A percentile compares a stretch with the other conserved stretches of the same genome.
Conservation (phyloP, 2,888 invertebrate species). For the Thereva nobilitata region DNA sequence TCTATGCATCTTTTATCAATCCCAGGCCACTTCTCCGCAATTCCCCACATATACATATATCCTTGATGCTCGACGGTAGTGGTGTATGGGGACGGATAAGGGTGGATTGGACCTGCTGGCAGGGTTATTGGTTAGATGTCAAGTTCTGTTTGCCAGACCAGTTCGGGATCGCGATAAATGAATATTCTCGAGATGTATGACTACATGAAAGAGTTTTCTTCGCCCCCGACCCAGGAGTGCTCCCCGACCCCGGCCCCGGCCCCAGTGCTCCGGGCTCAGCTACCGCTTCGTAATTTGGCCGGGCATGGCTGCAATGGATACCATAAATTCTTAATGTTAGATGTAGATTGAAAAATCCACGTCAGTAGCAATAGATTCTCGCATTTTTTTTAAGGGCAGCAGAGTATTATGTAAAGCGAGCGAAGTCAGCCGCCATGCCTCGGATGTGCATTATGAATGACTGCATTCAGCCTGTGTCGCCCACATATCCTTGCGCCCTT, state of each 20-base stretch:
- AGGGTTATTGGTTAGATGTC: constrained; percentile 12
- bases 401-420: no score
- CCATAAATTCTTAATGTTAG: constrained; percentile 3
- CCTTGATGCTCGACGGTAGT: not conserved
- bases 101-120: not conserved
- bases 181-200: constrained; percentile 6
- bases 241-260: no score
- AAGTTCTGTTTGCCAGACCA: constrained; percentile 10
- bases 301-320: not conserved
- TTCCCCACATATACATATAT: no score
- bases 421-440: no score
- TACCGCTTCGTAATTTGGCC: constrained; percentile 6
- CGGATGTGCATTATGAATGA: no score
- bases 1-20: constrained; percentile 3
- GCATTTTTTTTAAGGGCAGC: constrained; percentile 2
- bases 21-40: no score
- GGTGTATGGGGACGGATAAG: not conserved
- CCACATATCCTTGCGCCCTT: no score
- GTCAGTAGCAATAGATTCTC: constrained; percentile 9
- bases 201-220: not conserved
- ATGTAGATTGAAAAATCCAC: constrained; percentile 7
- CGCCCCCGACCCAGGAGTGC: not conserved
- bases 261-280: not conserved
- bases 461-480: no score
- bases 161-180: constrained; percentile 1